These are phyloP conservation scores for Andricus curvator DNA, from an alignment of 2,888 invertebrate species.

Conservation along the genomic window DNA sequence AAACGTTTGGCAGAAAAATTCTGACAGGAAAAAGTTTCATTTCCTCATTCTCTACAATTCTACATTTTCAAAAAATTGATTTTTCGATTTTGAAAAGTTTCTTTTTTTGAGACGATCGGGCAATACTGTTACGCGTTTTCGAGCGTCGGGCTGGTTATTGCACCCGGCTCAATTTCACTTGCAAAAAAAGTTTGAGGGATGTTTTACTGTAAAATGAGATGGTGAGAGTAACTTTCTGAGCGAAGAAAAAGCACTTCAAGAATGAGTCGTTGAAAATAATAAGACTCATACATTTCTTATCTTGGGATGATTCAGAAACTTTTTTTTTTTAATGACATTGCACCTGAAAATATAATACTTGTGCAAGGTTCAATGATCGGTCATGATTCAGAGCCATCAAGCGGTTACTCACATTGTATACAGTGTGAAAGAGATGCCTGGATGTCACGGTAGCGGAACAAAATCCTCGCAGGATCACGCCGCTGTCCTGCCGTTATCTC, in stretches of 20 bases:
- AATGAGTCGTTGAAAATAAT: not conserved
- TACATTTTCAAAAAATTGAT: no score
- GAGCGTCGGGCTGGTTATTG: no score
- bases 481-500: constrained; percentile 58
- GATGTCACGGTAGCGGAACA: constrained; percentile 68
- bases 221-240: no score
- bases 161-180: no score
- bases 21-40: no score
- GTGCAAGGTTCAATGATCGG: constrained; percentile 48
- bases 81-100: no score
- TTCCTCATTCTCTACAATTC: no score
- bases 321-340: not conserved
- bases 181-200: not conserved
- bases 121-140: no score
- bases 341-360: constrained; percentile 41
- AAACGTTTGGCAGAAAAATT: no score
- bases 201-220: not conserved
- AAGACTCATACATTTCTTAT: not conserved
- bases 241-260: not conserved
- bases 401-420: constrained; percentile 51
- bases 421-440: constrained; percentile 47
- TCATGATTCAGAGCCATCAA: constrained; percentile 42
- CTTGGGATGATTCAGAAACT: not conserved
- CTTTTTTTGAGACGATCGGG: no score
- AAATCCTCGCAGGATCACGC: constrained; percentile 65